These are phyloP conservation scores for Falco novaeseelandiae DNA, from an alignment of 2,797 vertebrate genomes.

Conservation along the genomic window DNA sequence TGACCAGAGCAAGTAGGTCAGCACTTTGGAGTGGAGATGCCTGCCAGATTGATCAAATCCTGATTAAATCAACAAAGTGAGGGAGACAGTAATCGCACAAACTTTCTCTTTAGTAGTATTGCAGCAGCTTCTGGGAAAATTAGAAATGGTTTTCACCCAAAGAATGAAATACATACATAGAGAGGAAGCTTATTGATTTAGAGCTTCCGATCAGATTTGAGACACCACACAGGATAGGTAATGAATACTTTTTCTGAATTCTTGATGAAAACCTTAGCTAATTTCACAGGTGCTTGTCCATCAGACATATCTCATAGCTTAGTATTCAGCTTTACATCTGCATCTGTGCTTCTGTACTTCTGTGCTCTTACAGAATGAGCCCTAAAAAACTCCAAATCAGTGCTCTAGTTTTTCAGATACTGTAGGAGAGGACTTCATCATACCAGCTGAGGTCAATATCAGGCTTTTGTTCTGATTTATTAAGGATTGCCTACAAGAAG, in stretches of 20 bases:
- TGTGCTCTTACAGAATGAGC: not conserved
- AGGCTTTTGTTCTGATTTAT: not conserved
- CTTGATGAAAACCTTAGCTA: not conserved
- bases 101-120: not conserved
- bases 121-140: not conserved
- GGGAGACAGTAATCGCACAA: not conserved
- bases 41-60: not conserved
- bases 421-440: not conserved
- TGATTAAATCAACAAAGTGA: not conserved
- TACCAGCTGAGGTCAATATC: not conserved
- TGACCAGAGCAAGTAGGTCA: not conserved
- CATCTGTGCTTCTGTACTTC: not conserved
- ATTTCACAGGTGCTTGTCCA: not conserved
- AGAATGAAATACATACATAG: not conserved
- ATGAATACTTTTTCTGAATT: not conserved
- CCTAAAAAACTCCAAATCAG: not conserved
- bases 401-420: not conserved
- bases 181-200: not conserved
- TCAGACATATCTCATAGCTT: not conserved
- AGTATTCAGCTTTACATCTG: not conserved
- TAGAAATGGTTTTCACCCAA: not conserved
- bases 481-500: not conserved
- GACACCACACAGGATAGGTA: not conserved
- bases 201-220: not conserved
- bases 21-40: too few relatives aligned